A percentile compares a stretch with the other conserved stretches of the same genome.
phyloP scores from a whole-genome alignment of 53 echinoderm and acorn worm species.

The Temnopleurus reevesii region DNA sequence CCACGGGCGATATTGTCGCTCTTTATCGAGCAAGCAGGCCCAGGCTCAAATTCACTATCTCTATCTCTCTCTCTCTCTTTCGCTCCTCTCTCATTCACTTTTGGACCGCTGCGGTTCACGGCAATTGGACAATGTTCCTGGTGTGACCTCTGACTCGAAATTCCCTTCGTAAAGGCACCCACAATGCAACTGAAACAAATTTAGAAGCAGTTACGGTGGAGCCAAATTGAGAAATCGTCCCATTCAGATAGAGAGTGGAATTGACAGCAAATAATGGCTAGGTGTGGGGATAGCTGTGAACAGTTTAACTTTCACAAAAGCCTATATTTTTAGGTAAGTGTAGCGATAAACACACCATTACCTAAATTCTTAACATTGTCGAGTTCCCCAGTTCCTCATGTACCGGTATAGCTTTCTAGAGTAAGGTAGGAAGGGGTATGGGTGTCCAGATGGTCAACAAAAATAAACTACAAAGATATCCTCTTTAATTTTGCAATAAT shows the following conservation, averaged over 20 bases:
- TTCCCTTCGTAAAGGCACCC: constrained; percentile 34
- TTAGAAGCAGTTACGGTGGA: constrained; percentile 3
- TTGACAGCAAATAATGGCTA: constrained; percentile 11
- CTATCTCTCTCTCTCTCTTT: background rate
- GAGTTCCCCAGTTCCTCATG: no score
- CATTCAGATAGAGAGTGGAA: background rate
- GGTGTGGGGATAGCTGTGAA: background rate
- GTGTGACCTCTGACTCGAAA: constrained; percentile 37
- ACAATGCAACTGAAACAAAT: constrained; percentile 62
- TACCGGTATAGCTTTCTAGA: no score
- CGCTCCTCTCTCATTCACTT: background rate
- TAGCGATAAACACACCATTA: background rate
- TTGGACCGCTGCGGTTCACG: background rate
- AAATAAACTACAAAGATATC: no score
- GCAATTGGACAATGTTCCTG: constrained; percentile 43
- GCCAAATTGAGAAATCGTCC: constrained; percentile 33
- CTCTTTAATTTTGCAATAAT: no score
- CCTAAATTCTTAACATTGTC: no score
- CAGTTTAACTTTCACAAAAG: background rate
- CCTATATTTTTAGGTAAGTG: constrained; percentile 7
- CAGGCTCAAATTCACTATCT: background rate
- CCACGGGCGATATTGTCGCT: constrained; percentile 46
- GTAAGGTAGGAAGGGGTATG: no score
- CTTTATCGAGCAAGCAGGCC: constrained; percentile 4
- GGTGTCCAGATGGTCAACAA: no score